Base-by-base conservation (phyloP, 1,140 invertebrate genomes). In the Drosophila pruinosa region DNA sequence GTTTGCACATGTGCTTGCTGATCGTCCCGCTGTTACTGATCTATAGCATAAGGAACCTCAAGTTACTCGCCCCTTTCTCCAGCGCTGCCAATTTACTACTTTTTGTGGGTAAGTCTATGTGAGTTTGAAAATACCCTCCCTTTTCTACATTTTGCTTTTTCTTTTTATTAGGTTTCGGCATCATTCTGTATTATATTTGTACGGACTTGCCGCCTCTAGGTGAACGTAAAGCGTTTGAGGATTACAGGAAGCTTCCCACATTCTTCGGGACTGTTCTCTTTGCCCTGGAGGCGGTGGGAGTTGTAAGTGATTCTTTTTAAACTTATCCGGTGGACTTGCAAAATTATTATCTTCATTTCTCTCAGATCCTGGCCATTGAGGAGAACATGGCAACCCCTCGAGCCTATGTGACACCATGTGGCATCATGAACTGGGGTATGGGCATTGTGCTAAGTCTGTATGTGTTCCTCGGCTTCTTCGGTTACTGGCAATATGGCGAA, bases 181-280 rank as follows among this genome's bases (percentile, higher is more conserved):
- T 97, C 68, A 93, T 95, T 8, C 91, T 97, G 39, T 95, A 94
- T 71, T 95, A 94, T 70, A 91, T 95, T 47, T 93, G 95, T n/a
- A 78, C 93, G 0, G 92, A 93, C 19, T 79, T 95, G 41, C 95
- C 96, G 4, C 82, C 93, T 1, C 81, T 94, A 0, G 92, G 89
- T 7, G 93, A 94, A 1, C 91, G 94, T 28, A 90, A 93, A 14
- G 86, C 94, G 26, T 92, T 94, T 72, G 94, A 93, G 1, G 89
- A 92, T 0, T 57, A 92, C 0, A 89, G 91, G 31, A 93, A 93
- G 45, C 95, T 95, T 83, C 94, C 95, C 0, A 92, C 97, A 0
- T 97, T 95, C 76, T 96, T 98, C 90, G 97, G 97, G 0, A 98
- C 96, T 0, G 96, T 96, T 0, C 92, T 98, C 3, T 98, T 97